phyloP scores from a whole-genome alignment of 2,797 vertebrate species.

The Nyctalus aviator region DNA sequence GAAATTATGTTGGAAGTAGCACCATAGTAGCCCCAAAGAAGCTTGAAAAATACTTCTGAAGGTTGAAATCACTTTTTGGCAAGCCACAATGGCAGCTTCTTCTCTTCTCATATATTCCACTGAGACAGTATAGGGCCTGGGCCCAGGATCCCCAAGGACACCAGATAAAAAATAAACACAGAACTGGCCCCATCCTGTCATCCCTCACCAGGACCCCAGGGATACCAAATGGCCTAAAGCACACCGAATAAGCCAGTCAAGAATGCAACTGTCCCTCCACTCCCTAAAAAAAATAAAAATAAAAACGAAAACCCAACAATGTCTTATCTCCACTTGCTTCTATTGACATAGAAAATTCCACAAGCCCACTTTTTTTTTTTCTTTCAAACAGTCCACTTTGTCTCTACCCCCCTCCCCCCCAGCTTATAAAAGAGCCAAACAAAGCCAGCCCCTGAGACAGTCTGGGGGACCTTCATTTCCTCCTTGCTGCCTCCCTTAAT shows the following conservation, averaged over 20 bases:
- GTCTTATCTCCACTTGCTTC: background rate
- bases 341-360: background rate
- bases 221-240: background rate
- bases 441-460: background rate
- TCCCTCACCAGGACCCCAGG: background rate
- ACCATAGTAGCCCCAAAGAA: slow-evolving; percentile 97
- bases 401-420: accelerated
- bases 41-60: slow-evolving; percentile 90
- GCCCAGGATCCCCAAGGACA: background rate
- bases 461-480: background rate
- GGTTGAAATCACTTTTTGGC: slow-evolving; percentile 93
- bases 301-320: background rate
- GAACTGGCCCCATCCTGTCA: background rate
- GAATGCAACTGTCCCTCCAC: background rate
- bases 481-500: background rate
- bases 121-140: background rate
- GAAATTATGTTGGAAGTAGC: slow-evolving; percentile 93
- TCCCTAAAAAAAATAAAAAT: background rate
- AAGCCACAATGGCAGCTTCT: slow-evolving; percentile 91
- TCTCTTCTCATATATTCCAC: slow-evolving; percentile 92
- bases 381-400: background rate
- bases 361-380: background rate
- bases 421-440: background rate
- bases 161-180: background rate
- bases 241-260: background rate